Base-by-base conservation (phyloP, 2,888 invertebrate genomes). In the Acronicta alni region DNA sequence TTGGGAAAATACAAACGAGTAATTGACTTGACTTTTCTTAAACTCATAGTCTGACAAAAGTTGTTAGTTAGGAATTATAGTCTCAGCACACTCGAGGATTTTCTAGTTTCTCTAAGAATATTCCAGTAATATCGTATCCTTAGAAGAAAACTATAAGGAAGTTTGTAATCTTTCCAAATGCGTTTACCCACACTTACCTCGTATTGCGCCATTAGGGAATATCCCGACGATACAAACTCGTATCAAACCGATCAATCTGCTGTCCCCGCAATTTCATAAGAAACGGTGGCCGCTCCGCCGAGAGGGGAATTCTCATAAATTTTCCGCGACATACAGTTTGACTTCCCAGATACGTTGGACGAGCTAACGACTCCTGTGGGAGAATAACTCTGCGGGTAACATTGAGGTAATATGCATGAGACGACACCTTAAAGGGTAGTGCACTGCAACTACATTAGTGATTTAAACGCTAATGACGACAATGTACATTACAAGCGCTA, bases 341-440 rank as follows among this genome's bases (percentile, higher is more conserved):
- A 71, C 70, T 68, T 68, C 26, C 39, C 61, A 65, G 65, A 72
- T 62, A 72, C 65, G 62, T 61, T 35, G 63, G 55, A 64, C 48
- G 44, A 49, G 57, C 64, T 76, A 77, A 77, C 74, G 69, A 76
- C 72, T 68, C 76, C 61, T 20, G 1, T 0, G 76, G 68, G 77
- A 67, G 70, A 65, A 77, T 76, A 74, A 74, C 56, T 63, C 65
- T 20, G 67, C 65, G 60, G 69, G 71, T 73, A 67, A 56, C 53
- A 57, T n/a, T n/a, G 35, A n/a, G 35, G 35, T 35, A 35, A 35
- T 35, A 35, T 35, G n/a, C n/a, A 35, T 35, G n/a, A 35, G 35
- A 35, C 8, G 35, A n/a, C n/a, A n/a, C n/a, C 4, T 12, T 2
- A 12, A 23, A 32, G 4, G 32, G 35, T n/a, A 7, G 35, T 35